Base-by-base conservation (phyloP, 2,888 invertebrate species). In the Ichneumoninae sp. region DNA sequence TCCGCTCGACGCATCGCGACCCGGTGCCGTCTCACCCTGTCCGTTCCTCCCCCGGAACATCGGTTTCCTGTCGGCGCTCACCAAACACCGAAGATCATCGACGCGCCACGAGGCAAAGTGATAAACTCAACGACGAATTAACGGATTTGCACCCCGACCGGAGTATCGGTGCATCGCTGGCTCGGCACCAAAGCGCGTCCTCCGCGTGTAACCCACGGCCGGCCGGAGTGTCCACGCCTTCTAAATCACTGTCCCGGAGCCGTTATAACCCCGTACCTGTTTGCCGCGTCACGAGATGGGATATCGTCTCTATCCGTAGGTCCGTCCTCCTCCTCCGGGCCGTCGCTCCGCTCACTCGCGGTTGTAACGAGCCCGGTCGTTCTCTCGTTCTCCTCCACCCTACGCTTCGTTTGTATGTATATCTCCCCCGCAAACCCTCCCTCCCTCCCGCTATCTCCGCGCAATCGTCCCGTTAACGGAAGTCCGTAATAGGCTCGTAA, bases 401-500 rank as follows among this genome's bases (percentile, higher is more conserved):
- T 1, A 63, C 44, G 5, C 44, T 63, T 44, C 19, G 36, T 83
- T 47, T 69, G 68, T 75, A 40, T 69, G 68, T 77, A 69, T 75
- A 63, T 47, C 33, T 57, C 6, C 19, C 33, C 13, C 13, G 1
- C 50, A 22, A n/a, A 60, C 79, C 74, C 13, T 70, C 30, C 80
- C 44, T 16, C 44, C 16, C 16, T 47, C 3, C 81, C 81, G 54
- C 80, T 88, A 87, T 88, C 88, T 87, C 81, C 65, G 80, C 68
- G 83, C 87, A 86, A 88, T 89, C 85, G 86, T 88, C 86, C 85
- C 85, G 87, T 87, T 87, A 89, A 88, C 88, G 88, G 88, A 88
- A 90, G 86, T 88, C 88, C 88, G 88, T 88, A 89, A 91, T 88
- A 88, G 89, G 82, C 87, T 88, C 88, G 88, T 90, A 90, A 91